Base-by-base conservation (phyloP, 2,797 vertebrate genomes). In the Sciurus vulgaris region DNA sequence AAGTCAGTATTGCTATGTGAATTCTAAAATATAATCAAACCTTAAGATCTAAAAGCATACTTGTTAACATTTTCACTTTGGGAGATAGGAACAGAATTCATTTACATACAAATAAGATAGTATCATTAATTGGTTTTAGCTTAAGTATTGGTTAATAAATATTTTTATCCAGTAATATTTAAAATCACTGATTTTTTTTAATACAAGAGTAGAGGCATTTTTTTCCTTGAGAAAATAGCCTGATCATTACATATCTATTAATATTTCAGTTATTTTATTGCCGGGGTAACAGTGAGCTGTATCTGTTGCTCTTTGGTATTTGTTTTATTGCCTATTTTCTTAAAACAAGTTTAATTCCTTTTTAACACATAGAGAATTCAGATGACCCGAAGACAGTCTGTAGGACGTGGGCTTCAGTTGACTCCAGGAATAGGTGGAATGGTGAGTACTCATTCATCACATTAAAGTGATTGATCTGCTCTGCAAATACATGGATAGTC, bases 391-490 rank as follows among this genome's bases (percentile, higher is more conserved):
- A 99, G 99, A 13, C 99, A 99, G 96, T 99, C 99, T 0, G 99
- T 99, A 61, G 99, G 99, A 10, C 98, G 99, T 93, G 99, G 99
- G 47, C 99, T 99, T 96, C 99, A 99, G 97, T 97, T 99, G 44
- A 98, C 99, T 59, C 98, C 99, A 26, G 99, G 99, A n/a, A 98
- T 99, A 94, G 98, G 99, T 11, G 98, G 99, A 82, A 98, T 99
- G 98, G 99, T 99, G 97, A 99, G 99, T 98, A 77, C 28, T 77
- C 94, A 2, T 30, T 49, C 2, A 9, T 91, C 47, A 11, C 5
- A 74, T 70, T 41, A 38, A 73, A 56, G 49, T 47, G 13, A 7
- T 49, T 61, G n/a, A 33, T 83, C 56, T 69, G 15, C 61, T 91
- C n/a, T 81, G 35, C 18, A 30, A 1, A 10, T 70, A 33, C 14